Conservation (phyloP, 1,140 invertebrate species). For the Arctopsyche grandis region DNA sequence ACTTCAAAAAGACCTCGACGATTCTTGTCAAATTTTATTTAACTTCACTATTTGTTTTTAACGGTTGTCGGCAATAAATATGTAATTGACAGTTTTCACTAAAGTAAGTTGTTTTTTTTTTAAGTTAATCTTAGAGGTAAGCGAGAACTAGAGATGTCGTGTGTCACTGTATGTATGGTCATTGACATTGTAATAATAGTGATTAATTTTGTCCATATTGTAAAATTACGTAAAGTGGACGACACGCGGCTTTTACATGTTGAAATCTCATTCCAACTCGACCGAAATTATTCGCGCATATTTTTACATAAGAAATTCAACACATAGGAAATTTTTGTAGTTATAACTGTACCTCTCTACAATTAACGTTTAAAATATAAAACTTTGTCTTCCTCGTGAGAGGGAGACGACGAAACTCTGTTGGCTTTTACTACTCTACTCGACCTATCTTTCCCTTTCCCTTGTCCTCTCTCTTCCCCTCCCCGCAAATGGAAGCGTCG, state of each 20-base stretch:
- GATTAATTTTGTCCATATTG: constrained; percentile 54
- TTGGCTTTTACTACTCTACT: constrained; percentile 47
- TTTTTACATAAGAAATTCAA: constrained; percentile 55
- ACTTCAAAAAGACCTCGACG: constrained; percentile 6
- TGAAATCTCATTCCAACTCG: constrained; percentile 55
- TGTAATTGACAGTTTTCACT: constrained; percentile 7
- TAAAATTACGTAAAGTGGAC: constrained; percentile 51
- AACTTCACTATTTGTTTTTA: neutral
- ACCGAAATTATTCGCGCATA: constrained; percentile 54
- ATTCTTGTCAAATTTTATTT: constrained; percentile 7
- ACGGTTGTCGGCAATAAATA: constrained; percentile 5
- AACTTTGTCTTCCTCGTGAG: constrained; percentile 51
- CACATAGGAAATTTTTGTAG: constrained; percentile 54
- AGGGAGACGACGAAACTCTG: constrained; percentile 51
- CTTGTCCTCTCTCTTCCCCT: neutral
- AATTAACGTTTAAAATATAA: constrained; percentile 54
- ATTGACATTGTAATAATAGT: constrained; percentile 49
- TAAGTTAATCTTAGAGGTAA: constrained; percentile 53
- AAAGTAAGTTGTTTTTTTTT: constrained; percentile 49
- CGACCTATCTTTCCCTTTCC: constrained; percentile 22
- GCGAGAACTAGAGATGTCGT: constrained; percentile 53
- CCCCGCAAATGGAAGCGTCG: constrained; percentile 39
- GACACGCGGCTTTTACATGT: constrained; percentile 51
- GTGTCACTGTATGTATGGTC: constrained; percentile 54
- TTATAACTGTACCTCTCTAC: constrained; percentile 55